phyloP scores from a whole-genome alignment of 2,113 vertebrate genomes.

The Cyanoderma ruficeps region DNA sequence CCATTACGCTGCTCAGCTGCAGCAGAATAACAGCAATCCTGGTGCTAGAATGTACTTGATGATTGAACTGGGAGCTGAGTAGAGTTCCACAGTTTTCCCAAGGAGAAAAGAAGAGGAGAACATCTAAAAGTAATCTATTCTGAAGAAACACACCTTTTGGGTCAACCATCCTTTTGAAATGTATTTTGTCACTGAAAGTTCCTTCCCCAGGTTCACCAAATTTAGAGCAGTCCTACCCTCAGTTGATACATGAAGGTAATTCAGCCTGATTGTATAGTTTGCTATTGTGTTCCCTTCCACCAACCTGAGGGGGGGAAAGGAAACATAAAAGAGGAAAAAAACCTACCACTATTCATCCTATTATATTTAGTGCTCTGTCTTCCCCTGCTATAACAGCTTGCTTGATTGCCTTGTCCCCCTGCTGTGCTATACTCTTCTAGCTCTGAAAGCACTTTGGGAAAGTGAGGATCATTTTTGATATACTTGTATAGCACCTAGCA shows the following conservation, averaged over 20 bases:
- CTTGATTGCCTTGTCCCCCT: conserved; percentile 8
- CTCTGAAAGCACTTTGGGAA: conserved; percentile 6
- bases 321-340: neutral
- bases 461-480: neutral
- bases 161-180: neutral
- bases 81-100: neutral
- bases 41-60: neutral
- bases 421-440: neutral
- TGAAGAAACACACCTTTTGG: neutral
- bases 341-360: neutral
- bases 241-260: neutral
- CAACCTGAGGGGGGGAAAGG: neutral
- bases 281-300: neutral
- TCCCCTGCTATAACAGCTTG: neutral
- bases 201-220: neutral
- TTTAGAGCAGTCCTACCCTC: neutral
- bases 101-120: neutral
- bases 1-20: neutral
- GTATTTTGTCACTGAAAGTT: neutral
- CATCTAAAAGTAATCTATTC: neutral
- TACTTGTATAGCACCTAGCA: neutral
- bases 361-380: conserved; percentile 14
- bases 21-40: neutral
- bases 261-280: neutral
- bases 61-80: neutral